Conservation (phyloP, 2,888 invertebrate genomes). For the Leuctra nigra region DNA sequence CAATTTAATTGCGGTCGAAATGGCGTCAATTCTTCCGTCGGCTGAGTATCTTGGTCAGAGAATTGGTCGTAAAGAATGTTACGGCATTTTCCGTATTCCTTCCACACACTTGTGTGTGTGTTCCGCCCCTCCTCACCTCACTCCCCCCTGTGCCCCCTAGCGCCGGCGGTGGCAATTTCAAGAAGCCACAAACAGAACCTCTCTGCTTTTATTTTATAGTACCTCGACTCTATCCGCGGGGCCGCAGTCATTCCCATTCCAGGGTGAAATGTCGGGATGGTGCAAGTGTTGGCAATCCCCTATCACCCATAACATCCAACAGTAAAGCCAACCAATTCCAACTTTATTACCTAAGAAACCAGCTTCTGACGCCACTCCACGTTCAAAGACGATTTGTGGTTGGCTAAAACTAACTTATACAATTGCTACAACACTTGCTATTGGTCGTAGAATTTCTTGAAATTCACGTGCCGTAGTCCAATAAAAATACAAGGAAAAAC, state of each 20-base stretch:
- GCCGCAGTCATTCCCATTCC: conserved; percentile 19
- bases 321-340: conserved; percentile 29
- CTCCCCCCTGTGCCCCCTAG: not conserved
- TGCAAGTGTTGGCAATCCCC: conserved; percentile 27
- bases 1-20: conserved; percentile 8
- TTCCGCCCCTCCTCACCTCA: not conserved
- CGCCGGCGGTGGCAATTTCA: conserved; percentile 12
- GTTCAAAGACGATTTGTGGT: conserved; percentile 27
- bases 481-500: conserved; percentile 18
- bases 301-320: conserved; percentile 26
- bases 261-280: conserved; percentile 24
- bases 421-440: conserved; percentile 21
- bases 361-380: conserved; percentile 19
- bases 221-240: conserved; percentile 10
- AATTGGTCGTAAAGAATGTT: conserved; percentile 17
- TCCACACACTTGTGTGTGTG: conserved; percentile 10
- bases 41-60: conserved; percentile 5
- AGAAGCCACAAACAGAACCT: conserved; percentile 18
- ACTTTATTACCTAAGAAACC: conserved; percentile 23
- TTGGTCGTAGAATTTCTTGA: conserved; percentile 20
- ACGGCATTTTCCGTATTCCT: conserved; percentile 13
- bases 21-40: conserved; percentile 7
- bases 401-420: conserved; percentile 24
- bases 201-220: conserved; percentile 19
- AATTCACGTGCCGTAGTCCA: conserved; percentile 15